These are phyloP conservation scores for Vanessa atalanta DNA, from an alignment of 1,140 invertebrate genomes.

Conservation along the genomic window DNA sequence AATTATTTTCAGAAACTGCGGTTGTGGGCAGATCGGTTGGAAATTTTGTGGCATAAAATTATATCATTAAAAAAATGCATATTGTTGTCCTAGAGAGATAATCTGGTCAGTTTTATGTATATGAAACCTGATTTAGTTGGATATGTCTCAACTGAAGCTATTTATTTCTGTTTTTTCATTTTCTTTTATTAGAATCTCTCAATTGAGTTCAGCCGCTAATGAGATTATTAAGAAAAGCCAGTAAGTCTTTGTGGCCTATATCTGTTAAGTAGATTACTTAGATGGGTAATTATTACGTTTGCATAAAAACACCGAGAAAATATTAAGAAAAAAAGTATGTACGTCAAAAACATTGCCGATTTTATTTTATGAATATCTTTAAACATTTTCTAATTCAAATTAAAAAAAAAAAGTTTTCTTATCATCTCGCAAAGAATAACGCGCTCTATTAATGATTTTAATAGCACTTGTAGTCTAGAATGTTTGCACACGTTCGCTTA, in stretches of 20 bases:
- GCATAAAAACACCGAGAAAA: no score
- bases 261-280: slow-evolving; percentile 3
- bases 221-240: background rate
- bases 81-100: no score
- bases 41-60: background rate
- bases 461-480: background rate
- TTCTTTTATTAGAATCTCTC: background rate
- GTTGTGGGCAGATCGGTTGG: background rate
- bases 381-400: no score
- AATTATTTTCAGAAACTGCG: background rate
- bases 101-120: background rate
- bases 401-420: no score
- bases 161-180: background rate
- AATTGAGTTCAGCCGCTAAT: background rate
- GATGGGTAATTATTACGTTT: background rate
- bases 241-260: background rate
- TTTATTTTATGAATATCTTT: no score
- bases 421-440: no score
- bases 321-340: no score
- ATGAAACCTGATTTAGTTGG: no score
- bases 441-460: no score
- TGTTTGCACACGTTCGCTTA: background rate
- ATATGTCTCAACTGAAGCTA: no score
- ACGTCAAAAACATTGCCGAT: no score
- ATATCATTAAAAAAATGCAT: background rate